A percentile compares a stretch with the other conserved stretches of the same genome.
These are phyloP conservation scores for Coluber constrictor DNA, from an alignment of 2,797 vertebrate genomes.

Conservation along the genomic window DNA sequence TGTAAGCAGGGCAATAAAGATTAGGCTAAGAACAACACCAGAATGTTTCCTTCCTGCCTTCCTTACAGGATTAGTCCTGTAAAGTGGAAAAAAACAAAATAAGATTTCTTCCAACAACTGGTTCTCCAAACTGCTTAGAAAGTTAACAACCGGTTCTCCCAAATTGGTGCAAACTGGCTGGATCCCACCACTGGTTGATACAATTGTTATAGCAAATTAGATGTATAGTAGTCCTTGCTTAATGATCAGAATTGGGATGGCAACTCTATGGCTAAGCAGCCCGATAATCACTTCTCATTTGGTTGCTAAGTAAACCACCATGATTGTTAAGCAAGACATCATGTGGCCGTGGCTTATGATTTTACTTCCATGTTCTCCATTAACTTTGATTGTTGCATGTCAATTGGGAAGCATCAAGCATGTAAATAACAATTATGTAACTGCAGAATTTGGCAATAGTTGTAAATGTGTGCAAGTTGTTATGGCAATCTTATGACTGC, in stretches of 20 bases:
- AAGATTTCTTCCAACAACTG: too few relatives aligned
- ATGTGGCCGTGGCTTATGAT: neutral
- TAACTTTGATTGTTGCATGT: neutral
- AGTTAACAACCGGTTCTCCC: too few relatives aligned
- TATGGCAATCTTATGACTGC: neutral
- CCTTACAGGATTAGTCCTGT: too few relatives aligned
- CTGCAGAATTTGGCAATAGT: neutral
- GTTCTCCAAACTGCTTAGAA: too few relatives aligned
- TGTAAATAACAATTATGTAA: neutral
- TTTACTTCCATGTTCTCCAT: neutral
- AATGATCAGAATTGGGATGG: neutral
- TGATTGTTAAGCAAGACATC: neutral
- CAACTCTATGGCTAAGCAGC: neutral
- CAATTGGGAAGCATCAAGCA: neutral
- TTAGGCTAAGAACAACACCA: too few relatives aligned
- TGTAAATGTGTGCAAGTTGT: neutral
- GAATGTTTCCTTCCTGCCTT: too few relatives aligned
- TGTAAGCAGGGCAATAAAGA: too few relatives aligned
- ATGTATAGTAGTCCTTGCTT: neutral
- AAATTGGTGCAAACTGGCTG: too few relatives aligned
- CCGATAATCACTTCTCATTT: neutral
- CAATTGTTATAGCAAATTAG: neutral
- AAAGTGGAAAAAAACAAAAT: too few relatives aligned
- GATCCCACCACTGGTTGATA: neutral
- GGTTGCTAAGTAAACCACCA: neutral